Percentiles rank a stretch among this genome's conserved stretches.
Conservation (phyloP, 2,113 vertebrate genomes). For the Chelonoidis abingdonii region DNA sequence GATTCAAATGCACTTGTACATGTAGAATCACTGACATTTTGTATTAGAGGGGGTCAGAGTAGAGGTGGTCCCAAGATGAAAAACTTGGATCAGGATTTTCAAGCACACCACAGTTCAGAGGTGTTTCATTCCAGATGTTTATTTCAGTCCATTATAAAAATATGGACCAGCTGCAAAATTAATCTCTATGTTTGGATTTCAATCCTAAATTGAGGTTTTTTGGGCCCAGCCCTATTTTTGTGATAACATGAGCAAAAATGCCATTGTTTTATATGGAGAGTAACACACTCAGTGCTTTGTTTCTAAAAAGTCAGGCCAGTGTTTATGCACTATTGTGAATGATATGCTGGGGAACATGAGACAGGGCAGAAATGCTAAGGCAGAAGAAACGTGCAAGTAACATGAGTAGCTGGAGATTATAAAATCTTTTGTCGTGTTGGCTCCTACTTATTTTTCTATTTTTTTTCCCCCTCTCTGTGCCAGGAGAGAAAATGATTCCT, state of each 20-base stretch:
- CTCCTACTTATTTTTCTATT: background rate
- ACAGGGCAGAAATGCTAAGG: background rate
- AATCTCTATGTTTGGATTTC: background rate
- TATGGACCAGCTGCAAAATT: background rate
- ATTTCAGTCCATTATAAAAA: background rate
- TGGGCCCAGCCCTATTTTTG: background rate
- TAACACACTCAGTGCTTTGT: background rate
- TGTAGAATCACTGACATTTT: background rate
- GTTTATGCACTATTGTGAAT: background rate
- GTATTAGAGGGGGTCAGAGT: background rate
- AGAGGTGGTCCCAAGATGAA: background rate
- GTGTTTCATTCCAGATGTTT: background rate
- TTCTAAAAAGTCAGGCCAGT: background rate
- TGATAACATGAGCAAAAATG: background rate
- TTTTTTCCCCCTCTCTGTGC: background rate
- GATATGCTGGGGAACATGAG: background rate
- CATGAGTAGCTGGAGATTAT: background rate
- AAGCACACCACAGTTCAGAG: background rate
- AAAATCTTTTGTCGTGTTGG: background rate
- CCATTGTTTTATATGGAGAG: background rate
- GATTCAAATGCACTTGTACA: constrained; percentile 1
- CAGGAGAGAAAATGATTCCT: background rate
- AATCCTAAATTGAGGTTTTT: background rate
- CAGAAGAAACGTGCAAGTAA: background rate
- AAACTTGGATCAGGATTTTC: background rate